Base-by-base conservation (phyloP, 2,888 invertebrate species). In the Sarcophaga caerulescens region DNA sequence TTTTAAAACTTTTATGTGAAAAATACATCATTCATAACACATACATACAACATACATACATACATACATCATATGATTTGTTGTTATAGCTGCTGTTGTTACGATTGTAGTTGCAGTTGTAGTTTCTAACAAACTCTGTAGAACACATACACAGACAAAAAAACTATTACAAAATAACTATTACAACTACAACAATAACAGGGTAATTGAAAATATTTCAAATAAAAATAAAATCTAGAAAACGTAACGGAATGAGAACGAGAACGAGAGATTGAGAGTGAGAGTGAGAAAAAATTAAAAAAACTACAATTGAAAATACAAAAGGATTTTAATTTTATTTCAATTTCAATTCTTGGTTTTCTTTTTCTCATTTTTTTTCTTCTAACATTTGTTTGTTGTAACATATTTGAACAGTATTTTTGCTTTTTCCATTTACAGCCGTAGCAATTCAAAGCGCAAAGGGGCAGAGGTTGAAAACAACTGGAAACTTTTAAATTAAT, bases 401-500 rank as follows among this genome's bases (percentile, higher is more conserved):
- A 52, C 52, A 52, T 17, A 52, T 52, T 52, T 52, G 12, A 35
- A 35, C 35, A 52, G 4, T 52, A 14, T 52, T 52, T 52, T 17
- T 17, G 17, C 52, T 52, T 52, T 52, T 52, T 52, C 4, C 52
- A 52, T 52, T 52, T 17, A 52, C 52, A 17, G 17, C 14, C 5
- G 3, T 3, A 1, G 35, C 8, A 35, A 3, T 52, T 4, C 52
- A 17, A 52, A 12, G 5, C 0, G 17, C 2, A 12, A 52, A 47
- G 52, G 3, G 5, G 52, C 4, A 52, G 52, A 2, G 63, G 47
- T 14, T 60, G n/a, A 73, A 79, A 79, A 65, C 35, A 35, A n/a
- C 12, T 52, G 17, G 12, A 44, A 78, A 81, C 65, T 85, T 81
- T 77, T 69, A 77, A 85, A 81, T 75, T 84, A 84, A 84, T 86